Evolutionary conservation across 2,888 invertebrate genomes (phyloP).

Genomic region (Caenorhabditis sulstoni): DNA sequence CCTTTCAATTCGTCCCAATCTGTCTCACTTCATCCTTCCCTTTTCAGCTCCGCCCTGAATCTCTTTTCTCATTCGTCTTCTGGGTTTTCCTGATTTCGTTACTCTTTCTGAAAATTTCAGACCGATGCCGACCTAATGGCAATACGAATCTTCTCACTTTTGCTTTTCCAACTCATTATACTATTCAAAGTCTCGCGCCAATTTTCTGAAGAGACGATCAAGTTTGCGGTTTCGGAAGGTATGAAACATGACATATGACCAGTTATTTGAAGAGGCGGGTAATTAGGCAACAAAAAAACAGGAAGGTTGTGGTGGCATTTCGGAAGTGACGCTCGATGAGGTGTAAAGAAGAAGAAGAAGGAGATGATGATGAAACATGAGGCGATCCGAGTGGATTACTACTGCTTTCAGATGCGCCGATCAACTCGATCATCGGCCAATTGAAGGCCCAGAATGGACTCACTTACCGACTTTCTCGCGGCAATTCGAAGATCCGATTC

Average conservation of each 20-base stretch:
- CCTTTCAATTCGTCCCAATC: neutral
- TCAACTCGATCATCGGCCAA: conserved; percentile 47
- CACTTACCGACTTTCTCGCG: conserved; percentile 57
- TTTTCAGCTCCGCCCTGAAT: neutral
- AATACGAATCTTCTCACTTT: conserved; percentile 29
- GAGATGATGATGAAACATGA: neutral
- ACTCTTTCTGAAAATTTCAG: no score
- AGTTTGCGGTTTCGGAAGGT: conserved; percentile 53
- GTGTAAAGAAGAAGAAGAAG: conserved; percentile 10
- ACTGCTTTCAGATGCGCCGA: conserved; percentile 50
- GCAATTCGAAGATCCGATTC: conserved; percentile 49
- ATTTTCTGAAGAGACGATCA: conserved; percentile 47
- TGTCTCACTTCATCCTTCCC: neutral
- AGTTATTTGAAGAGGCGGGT: conserved; percentile 22
- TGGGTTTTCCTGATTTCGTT: no score
- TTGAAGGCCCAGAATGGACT: conserved; percentile 20
- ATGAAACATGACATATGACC: conserved; percentile 15
- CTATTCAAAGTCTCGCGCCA: conserved; percentile 13
- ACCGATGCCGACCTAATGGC: conserved; percentile 45
- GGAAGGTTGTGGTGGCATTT: conserved; percentile 28
- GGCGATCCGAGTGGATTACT: neutral
- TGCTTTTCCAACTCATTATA: neutral
- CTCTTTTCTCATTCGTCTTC: neutral
- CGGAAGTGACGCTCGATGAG: conserved; percentile 34
- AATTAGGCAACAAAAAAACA: conserved; percentile 11